Percentiles rank a stretch among this genome's conserved stretches.
These are phyloP conservation scores for Corapipo altera DNA, from an alignment of 2,113 vertebrate species.

Conservation along the genomic window DNA sequence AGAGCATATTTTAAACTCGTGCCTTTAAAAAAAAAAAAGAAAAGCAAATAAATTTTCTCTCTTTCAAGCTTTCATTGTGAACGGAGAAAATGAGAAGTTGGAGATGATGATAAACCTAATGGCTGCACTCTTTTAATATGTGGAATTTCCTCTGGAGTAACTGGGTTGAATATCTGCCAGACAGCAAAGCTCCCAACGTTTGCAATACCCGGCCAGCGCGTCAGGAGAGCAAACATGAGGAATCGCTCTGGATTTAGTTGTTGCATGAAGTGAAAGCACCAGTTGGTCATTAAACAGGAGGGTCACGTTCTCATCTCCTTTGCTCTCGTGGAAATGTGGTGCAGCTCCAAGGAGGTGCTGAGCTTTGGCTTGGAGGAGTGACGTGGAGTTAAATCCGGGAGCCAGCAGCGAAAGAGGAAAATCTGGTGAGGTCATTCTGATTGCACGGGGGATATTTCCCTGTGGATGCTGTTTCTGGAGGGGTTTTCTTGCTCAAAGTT, in stretches of 20 bases:
- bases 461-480: accelerated
- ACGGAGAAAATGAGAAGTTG: not conserved
- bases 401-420: not conserved
- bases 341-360: accelerated
- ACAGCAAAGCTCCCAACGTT: not conserved
- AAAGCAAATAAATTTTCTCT: not conserved
- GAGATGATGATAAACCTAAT: conserved; percentile 49
- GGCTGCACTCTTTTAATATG: not conserved
- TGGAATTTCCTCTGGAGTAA: conserved; percentile 47
- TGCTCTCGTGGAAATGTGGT: accelerated
- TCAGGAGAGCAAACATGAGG: not conserved
- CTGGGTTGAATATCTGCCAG: conserved; percentile 11
- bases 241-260: not conserved
- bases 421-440: not conserved
- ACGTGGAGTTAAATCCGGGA: accelerated
- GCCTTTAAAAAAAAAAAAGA: not conserved
- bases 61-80: conserved; percentile 10
- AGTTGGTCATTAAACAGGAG: not conserved
- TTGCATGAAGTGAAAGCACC: not conserved
- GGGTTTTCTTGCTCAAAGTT: not conserved
- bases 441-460: accelerated
- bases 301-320: accelerated
- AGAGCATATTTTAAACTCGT: not conserved
- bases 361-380: not conserved
- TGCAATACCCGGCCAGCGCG: not conserved